Evolutionary conservation across 2,888 invertebrate genomes (phyloP).

Genomic region (Galerucella calmariensis): DNA sequence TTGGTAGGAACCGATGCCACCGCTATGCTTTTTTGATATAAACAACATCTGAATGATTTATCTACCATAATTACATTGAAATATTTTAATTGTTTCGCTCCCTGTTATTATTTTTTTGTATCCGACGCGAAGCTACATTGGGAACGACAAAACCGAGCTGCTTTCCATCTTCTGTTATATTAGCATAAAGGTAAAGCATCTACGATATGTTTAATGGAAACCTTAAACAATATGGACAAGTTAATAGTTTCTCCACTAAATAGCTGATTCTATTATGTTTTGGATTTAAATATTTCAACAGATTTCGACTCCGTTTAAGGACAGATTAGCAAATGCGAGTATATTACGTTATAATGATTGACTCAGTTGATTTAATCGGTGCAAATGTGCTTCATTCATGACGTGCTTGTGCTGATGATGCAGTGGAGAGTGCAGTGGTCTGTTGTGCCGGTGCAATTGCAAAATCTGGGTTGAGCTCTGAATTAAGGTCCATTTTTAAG

Average conservation of each 20-base stretch:
- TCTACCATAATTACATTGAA: conserved; percentile 21
- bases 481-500: conserved; percentile 33
- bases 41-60: conserved; percentile 31
- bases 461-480: conserved; percentile 32
- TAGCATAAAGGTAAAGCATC: too few species aligned
- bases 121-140: too few species aligned
- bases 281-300: too few species aligned
- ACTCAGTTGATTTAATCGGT: conserved; percentile 36
- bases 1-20: conserved; percentile 31
- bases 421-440: conserved; percentile 53
- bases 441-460: conserved; percentile 47
- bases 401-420: conserved; percentile 50
- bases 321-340: not conserved
- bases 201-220: too few species aligned
- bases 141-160: too few species aligned
- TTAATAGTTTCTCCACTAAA: too few species aligned
- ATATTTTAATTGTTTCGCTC: conserved; percentile 24
- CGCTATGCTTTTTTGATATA: conserved; percentile 26
- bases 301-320: not conserved
- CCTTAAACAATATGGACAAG: too few species aligned
- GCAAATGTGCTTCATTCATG: conserved; percentile 50
- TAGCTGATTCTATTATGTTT: too few species aligned
- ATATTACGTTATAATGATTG: conserved; percentile 20
- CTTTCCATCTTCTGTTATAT: too few species aligned
- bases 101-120: not conserved